phyloP scores from a whole-genome alignment of 2,888 invertebrate genomes.

The Erpobdella octoculata region DNA sequence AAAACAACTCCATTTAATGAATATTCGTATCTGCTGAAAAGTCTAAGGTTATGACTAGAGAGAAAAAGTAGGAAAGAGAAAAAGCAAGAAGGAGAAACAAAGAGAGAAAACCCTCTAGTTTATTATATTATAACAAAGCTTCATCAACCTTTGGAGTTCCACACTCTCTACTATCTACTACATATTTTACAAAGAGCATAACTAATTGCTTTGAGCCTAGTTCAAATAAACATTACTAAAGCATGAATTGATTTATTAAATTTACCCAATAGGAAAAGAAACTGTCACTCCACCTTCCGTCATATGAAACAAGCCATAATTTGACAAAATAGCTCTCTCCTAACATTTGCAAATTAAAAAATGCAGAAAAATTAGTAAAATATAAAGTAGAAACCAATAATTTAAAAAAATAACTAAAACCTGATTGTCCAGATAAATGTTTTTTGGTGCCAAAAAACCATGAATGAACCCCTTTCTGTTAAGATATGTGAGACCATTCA shows the following conservation, averaged over 20 bases:
- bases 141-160: no score
- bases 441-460: slow-evolving; percentile 72
- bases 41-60: no score
- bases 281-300: slow-evolving; percentile 77
- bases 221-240: neutral
- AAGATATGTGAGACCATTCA: slow-evolving; percentile 66
- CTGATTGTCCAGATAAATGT: slow-evolving; percentile 68
- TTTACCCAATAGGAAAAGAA: slow-evolving; percentile 67
- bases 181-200: slow-evolving; percentile 7
- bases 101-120: no score
- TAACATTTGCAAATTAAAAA: slow-evolving; percentile 34
- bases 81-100: no score
- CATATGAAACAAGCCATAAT: slow-evolving; percentile 88
- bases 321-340: slow-evolving; percentile 70
- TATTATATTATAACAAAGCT: no score
- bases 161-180: no score
- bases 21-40: no score
- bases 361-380: neutral
- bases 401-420: slow-evolving; percentile 47
- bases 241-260: no score
- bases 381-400: neutral
- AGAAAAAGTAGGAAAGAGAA: no score
- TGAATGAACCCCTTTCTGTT: slow-evolving; percentile 67
- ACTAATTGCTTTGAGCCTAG: no score
- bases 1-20: no score